These are phyloP conservation scores for Hypothenemus hampei DNA, from an alignment of 1,140 invertebrate genomes.

Conservation along the genomic window DNA sequence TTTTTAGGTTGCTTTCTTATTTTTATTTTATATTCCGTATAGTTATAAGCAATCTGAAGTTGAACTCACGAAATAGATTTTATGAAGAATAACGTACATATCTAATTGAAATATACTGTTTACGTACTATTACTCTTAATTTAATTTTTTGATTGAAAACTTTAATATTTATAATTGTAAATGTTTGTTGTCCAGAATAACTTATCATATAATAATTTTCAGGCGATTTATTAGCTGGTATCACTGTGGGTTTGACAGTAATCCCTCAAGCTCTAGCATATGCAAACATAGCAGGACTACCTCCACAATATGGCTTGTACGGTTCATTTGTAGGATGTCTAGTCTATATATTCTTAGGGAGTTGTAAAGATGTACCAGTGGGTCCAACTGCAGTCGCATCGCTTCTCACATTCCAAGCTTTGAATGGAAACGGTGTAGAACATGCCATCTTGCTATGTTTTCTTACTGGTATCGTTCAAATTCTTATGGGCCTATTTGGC, in stretches of 20 bases:
- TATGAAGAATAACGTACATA: too few species aligned
- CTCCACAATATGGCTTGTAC: constrained; percentile 82
- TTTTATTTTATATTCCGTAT: too few species aligned
- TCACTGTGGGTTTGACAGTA: constrained; percentile 81
- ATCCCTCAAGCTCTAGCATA: constrained; percentile 80
- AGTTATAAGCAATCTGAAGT: too few species aligned
- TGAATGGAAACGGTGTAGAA: constrained; percentile 59
- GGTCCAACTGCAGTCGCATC: constrained; percentile 83
- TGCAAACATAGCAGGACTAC: constrained; percentile 74
- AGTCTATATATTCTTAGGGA: constrained; percentile 86
- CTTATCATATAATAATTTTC: constrained; percentile 2
- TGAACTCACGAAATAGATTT: too few species aligned
- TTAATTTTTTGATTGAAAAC: too few species aligned
- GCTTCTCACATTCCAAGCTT: constrained; percentile 71
- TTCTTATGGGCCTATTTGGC: constrained; percentile 82
- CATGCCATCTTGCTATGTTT: constrained; percentile 80
- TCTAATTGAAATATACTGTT: too few species aligned
- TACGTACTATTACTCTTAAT: too few species aligned
- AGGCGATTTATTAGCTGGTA: constrained; percentile 76
- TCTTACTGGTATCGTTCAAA: constrained; percentile 70
- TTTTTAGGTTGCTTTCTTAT: too few species aligned
- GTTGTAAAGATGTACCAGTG: constrained; percentile 84
- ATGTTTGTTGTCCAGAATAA: too few species aligned
- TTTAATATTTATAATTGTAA: too few species aligned
- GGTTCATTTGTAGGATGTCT: constrained; percentile 87